Conservation (phyloP, 2,888 invertebrate species). For the Cremastinae sp. region DNA sequence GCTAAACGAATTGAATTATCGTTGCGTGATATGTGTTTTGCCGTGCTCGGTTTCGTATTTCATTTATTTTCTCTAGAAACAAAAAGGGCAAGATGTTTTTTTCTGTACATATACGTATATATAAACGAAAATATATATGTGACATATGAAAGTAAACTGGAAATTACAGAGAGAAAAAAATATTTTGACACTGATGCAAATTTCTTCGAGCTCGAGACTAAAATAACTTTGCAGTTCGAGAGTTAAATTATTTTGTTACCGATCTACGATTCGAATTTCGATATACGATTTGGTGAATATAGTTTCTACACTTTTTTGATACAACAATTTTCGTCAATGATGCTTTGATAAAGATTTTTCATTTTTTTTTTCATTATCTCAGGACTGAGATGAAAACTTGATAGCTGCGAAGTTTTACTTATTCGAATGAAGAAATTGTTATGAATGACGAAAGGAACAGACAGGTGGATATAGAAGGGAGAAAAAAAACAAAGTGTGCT, state of each 20-base stretch:
- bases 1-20: slow-evolving; percentile 35
- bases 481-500: not conserved
- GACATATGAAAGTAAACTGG: slow-evolving; percentile 68
- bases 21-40: slow-evolving; percentile 53
- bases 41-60: slow-evolving; percentile 34
- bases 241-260: no score
- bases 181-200: slow-evolving; percentile 66
- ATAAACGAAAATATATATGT: slow-evolving; percentile 24
- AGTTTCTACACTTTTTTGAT: slow-evolving; percentile 6
- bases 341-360: not conserved
- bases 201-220: slow-evolving; percentile 61
- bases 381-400: no score
- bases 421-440: not conserved
- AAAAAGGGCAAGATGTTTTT: not conserved
- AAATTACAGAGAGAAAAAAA: slow-evolving; percentile 47
- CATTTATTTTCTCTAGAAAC: not conserved
- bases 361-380: no score
- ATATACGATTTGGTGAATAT: not conserved
- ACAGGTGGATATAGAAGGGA: not conserved
- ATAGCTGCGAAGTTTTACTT: slow-evolving; percentile 2
- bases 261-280: not conserved
- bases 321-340: slow-evolving; percentile 22
- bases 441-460: not conserved
- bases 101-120: slow-evolving; percentile 16
- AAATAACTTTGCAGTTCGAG: slow-evolving; percentile 5